Evolutionary conservation across 2,113 vertebrate species (phyloP).

Genomic region (Climacteris rufus): DNA sequence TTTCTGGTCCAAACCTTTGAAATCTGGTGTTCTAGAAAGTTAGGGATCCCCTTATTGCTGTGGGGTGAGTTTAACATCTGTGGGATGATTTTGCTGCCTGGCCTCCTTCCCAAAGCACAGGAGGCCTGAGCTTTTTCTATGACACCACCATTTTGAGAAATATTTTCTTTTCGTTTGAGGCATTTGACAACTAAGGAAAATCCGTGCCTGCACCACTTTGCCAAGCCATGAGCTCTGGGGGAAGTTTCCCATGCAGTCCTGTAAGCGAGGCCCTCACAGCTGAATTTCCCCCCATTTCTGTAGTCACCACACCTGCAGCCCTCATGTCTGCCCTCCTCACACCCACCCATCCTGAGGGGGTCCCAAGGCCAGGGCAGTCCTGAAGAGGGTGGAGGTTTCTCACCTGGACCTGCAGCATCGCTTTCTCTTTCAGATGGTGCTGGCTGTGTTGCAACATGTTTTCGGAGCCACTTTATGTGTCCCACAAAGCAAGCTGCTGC

Average conservation of each 20-base stretch:
- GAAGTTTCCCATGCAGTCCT: neutral
- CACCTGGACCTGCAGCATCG: neutral
- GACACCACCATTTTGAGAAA: neutral
- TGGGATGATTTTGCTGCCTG: neutral
- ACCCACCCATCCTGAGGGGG: accelerated
- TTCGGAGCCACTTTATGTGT: neutral
- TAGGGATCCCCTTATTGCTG: accelerated
- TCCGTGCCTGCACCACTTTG: neutral
- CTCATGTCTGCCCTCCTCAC: neutral
- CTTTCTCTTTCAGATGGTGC: neutral
- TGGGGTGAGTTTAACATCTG: neutral
- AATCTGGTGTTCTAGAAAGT: neutral
- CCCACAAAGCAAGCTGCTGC: neutral
- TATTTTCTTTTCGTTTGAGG: neutral
- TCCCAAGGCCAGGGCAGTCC: accelerated
- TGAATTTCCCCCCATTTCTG: neutral
- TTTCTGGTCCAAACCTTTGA: neutral
- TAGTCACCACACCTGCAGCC: neutral
- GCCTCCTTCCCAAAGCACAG: neutral
- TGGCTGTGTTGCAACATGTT: accelerated
- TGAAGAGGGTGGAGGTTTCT: neutral
- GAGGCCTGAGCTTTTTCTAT: neutral
- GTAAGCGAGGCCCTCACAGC: accelerated
- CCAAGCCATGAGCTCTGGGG: accelerated
- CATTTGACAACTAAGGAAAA: neutral